Evolutionary conservation across 2,113 vertebrate genomes (phyloP).

Genomic region (Sebastes fasciatus): DNA sequence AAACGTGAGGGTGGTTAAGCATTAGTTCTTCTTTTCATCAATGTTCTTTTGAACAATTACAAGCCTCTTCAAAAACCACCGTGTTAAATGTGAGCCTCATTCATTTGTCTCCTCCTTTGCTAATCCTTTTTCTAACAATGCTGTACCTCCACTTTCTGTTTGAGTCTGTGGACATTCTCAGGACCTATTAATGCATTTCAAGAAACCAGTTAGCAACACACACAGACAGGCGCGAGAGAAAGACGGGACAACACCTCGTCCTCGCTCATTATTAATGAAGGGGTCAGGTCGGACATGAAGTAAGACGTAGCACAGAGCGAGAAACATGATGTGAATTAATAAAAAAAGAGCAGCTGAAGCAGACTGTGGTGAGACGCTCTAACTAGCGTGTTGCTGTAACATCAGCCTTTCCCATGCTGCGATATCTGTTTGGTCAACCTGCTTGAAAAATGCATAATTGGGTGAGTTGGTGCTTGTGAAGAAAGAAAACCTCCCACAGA

Average conservation of each 20-base stretch:
- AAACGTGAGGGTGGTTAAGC: no score
- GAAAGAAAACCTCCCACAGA: conserved; percentile 24
- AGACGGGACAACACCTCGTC: conserved; percentile 24
- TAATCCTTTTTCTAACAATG: conserved; percentile 9
- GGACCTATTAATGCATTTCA: conserved; percentile 25
- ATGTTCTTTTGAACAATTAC: not conserved
- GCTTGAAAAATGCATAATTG: conserved; percentile 51
- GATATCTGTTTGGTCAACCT: conserved; percentile 32
- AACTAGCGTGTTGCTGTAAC: conserved; percentile 41
- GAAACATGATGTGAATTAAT: conserved; percentile 36
- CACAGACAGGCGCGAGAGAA: not conserved
- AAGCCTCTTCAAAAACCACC: not conserved
- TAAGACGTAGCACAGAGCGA: not conserved
- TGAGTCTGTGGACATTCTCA: not conserved
- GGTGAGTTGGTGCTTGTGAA: conserved; percentile 35
- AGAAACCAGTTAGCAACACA: conserved; percentile 15
- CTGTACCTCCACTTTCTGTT: not conserved
- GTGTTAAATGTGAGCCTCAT: not conserved
- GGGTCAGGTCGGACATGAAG: conserved; percentile 28
- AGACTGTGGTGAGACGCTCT: conserved; percentile 2
- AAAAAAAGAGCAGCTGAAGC: not conserved
- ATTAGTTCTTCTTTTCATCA: no score
- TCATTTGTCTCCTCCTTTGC: no score
- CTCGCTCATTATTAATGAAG: conserved; percentile 49
- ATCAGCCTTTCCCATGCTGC: conserved; percentile 31